These are phyloP conservation scores for Polymixis flavicincta DNA, from an alignment of 2,888 invertebrate species.

Conservation along the genomic window DNA sequence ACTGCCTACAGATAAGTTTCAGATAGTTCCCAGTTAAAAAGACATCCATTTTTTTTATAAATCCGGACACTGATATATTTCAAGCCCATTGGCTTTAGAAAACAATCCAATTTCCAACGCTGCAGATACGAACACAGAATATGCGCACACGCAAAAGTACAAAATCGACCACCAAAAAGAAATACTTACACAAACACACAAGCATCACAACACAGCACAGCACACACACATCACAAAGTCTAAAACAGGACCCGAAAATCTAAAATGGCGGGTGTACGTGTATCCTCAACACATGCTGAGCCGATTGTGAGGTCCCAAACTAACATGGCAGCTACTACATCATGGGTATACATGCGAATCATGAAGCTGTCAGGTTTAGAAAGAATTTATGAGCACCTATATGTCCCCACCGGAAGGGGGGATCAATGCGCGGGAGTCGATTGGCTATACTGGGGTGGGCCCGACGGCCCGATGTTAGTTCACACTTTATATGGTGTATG, in stretches of 20 bases:
- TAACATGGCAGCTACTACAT: constrained; percentile 75
- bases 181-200: constrained; percentile 73
- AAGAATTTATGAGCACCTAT: constrained; percentile 88
- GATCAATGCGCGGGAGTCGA: constrained; percentile 70
- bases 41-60: not conserved
- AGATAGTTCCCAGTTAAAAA: not conserved
- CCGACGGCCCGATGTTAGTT: constrained; percentile 17
- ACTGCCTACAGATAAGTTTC: not conserved
- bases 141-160: not conserved
- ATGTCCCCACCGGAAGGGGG: constrained; percentile 83
- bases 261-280: constrained; percentile 81
- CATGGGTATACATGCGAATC: constrained; percentile 83
- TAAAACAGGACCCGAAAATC: constrained; percentile 62
- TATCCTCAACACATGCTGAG: constrained; percentile 81
- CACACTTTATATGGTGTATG: constrained; percentile 36
- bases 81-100: not conserved
- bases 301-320: constrained; percentile 58
- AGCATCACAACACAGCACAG: constrained; percentile 68
- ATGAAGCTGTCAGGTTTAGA: constrained; percentile 86
- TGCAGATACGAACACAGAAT: not conserved
- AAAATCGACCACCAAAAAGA: constrained; percentile 32
- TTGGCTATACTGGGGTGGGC: constrained; percentile 67
- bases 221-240: constrained; percentile 69
- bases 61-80: not conserved
- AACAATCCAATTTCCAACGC: not conserved